phyloP scores from a whole-genome alignment of 2,797 vertebrate genomes.

The Pterois miles region DNA sequence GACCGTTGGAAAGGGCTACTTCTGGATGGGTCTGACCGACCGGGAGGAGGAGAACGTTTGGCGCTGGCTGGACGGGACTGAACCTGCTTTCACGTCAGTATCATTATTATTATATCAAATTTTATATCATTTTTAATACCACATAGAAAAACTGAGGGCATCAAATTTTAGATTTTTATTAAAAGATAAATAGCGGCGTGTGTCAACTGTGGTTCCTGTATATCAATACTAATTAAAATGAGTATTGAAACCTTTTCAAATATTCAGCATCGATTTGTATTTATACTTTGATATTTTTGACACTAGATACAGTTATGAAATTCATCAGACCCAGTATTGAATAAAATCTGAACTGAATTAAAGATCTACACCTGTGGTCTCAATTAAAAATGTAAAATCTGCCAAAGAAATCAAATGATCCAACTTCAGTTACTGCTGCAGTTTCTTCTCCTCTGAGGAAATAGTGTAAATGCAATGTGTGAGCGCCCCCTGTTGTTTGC shows the following conservation, averaged over 20 bases:
- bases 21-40: constrained; percentile 96
- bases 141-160: no score
- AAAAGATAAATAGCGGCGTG: no score
- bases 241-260: no score
- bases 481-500: constrained; percentile 72
- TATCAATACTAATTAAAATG: no score
- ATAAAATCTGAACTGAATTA: background rate
- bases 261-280: no score
- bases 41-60: constrained; percentile 86
- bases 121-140: no score
- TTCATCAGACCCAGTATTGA: background rate
- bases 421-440: background rate
- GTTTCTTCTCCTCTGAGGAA: background rate
- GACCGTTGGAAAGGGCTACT: constrained; percentile 86
- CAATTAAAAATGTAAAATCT: background rate
- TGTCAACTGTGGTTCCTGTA: no score
- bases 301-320: background rate
- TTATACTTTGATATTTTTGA: no score
- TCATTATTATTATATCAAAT: no score
- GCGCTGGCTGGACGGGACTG: constrained; percentile 92
- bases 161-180: no score
- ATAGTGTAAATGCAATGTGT: constrained; percentile 32
- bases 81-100: constrained; percentile 89
- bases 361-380: background rate
- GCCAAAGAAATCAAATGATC: background rate